phyloP scores from a whole-genome alignment of 2,888 invertebrate genomes.

The Euzophera pinguis region DNA sequence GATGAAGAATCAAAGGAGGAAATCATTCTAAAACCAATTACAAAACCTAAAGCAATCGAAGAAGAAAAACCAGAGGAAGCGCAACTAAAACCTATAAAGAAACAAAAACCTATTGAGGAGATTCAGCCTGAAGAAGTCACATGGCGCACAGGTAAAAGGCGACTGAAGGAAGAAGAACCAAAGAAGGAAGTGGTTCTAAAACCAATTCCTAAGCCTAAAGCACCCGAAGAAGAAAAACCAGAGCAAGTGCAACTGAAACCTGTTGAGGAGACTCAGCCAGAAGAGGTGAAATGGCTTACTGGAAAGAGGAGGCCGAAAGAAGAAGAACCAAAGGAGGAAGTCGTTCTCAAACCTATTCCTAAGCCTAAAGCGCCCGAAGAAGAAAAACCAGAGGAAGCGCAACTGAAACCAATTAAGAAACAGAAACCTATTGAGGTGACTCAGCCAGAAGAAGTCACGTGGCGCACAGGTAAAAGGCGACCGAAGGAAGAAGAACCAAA shows the following conservation, averaged over 20 bases:
- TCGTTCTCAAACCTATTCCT: slow-evolving; percentile 43
- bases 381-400: slow-evolving; percentile 30
- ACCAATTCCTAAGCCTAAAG: slow-evolving; percentile 43
- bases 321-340: slow-evolving; percentile 39
- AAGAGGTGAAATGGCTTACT: slow-evolving; percentile 39
- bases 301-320: slow-evolving; percentile 29
- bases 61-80: slow-evolving; percentile 60
- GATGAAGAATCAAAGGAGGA: slow-evolving; percentile 36
- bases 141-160: slow-evolving; percentile 47
- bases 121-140: slow-evolving; percentile 39
- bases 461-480: slow-evolving; percentile 34
- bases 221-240: slow-evolving; percentile 42
- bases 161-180: slow-evolving; percentile 48
- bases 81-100: slow-evolving; percentile 47
- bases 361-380: slow-evolving; percentile 30
- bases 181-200: slow-evolving; percentile 70
- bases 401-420: slow-evolving; percentile 34
- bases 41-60: slow-evolving; percentile 37
- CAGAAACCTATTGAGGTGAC: slow-evolving; percentile 39
- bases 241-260: slow-evolving; percentile 41
- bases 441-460: slow-evolving; percentile 31
- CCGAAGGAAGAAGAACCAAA: slow-evolving; percentile 31
- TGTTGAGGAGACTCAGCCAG: slow-evolving; percentile 43
- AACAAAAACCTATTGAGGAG: slow-evolving; percentile 35
- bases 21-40: slow-evolving; percentile 49